Percentiles rank a stretch among this genome's conserved stretches.
Conservation (phyloP, 2,888 invertebrate genomes). For the Microplitis deprimator region DNA sequence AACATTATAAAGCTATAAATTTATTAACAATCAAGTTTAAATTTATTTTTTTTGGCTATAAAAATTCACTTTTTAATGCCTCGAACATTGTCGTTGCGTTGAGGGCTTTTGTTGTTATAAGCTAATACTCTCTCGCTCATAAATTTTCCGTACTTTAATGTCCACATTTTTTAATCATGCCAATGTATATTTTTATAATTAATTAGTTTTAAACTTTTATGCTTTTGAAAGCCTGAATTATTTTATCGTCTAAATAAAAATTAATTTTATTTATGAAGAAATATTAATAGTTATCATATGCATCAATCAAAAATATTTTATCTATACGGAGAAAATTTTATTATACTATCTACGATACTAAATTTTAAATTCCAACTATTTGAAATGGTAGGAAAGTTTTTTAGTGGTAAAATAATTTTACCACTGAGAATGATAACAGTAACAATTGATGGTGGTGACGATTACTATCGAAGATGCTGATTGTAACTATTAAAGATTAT, state of each 20-base stretch:
- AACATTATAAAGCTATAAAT: neutral
- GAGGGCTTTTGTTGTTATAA: neutral
- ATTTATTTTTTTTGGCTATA: neutral
- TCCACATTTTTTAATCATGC: neutral
- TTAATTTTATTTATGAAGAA: neutral
- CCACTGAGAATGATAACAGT: too few relatives aligned
- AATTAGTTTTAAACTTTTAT: neutral
- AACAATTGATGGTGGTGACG: too few relatives aligned
- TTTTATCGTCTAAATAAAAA: neutral
- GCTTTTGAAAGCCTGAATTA: neutral
- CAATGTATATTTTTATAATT: neutral
- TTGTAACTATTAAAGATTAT: too few relatives aligned
- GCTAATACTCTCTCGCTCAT: too few relatives aligned
- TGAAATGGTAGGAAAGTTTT: too few relatives aligned
- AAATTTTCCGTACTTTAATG: too few relatives aligned
- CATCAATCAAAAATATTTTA: neutral
- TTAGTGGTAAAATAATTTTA: too few relatives aligned
- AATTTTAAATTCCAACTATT: too few relatives aligned
- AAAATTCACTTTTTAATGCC: neutral
- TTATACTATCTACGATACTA: too few relatives aligned
- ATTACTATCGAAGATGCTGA: too few relatives aligned
- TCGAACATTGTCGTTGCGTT: neutral
- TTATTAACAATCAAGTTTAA: neutral
- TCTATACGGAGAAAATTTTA: neutral
- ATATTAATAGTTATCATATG: neutral